Evolutionary conservation across 2,797 vertebrate species (phyloP).

Genomic region (Sebastes minor): DNA sequence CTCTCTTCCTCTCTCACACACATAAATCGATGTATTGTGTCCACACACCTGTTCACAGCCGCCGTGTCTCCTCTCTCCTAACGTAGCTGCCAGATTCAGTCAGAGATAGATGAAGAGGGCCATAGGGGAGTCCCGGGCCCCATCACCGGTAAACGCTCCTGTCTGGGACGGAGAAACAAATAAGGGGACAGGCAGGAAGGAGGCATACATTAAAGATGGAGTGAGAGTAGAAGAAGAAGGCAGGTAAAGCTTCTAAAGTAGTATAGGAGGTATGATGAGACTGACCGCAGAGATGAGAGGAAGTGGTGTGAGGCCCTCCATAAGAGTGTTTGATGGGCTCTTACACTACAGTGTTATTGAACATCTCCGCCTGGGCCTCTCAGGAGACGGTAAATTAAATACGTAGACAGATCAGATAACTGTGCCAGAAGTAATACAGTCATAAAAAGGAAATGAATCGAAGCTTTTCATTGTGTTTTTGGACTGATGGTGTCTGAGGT

Average conservation of each 20-base stretch:
- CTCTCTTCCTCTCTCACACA: background rate
- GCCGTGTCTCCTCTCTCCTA: slow-evolving; percentile 14
- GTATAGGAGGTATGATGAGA: background rate
- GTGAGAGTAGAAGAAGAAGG: background rate
- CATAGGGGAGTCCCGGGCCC: slow-evolving; percentile 15
- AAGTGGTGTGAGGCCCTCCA: slow-evolving; percentile 35
- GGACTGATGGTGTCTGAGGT: slow-evolving; percentile 9
- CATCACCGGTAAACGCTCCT: slow-evolving; percentile 20
- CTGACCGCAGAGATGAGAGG: slow-evolving; percentile 19
- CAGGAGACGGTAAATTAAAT: slow-evolving; percentile 74
- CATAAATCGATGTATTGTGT: slow-evolving; percentile 14
- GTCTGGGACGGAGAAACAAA: slow-evolving; percentile 25
- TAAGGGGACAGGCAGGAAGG: background rate
- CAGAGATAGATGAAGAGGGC: slow-evolving; percentile 41
- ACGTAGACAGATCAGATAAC: slow-evolving; percentile 70
- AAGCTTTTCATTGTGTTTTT: slow-evolving; percentile 65
- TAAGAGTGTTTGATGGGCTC: slow-evolving; percentile 58
- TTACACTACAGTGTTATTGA: slow-evolving; percentile 64
- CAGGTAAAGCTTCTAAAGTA: background rate
- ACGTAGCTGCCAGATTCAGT: slow-evolving; percentile 45
- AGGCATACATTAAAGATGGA: slow-evolving; percentile 1
- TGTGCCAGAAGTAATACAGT: slow-evolving; percentile 48
- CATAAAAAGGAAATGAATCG: slow-evolving; percentile 63
- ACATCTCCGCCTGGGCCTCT: slow-evolving; percentile 50
- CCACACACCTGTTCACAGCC: slow-evolving; percentile 24